Conservation (phyloP, 2,113 vertebrate genomes). For the Fulmarus glacialis region DNA sequence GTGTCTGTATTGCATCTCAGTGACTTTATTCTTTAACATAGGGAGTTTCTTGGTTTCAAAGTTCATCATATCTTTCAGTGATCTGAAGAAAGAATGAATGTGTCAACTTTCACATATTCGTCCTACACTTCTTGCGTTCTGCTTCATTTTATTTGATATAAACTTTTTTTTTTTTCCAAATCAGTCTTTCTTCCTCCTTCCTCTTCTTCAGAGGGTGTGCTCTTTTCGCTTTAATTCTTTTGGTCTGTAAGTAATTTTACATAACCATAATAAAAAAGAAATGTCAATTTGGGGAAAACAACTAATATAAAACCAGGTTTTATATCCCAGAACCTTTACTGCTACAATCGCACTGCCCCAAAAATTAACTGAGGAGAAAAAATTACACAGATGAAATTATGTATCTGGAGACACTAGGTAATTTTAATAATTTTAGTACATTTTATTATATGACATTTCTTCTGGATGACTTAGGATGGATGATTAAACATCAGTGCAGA, state of each 20-base stretch:
- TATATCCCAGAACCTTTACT: neutral
- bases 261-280: neutral
- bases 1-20: neutral
- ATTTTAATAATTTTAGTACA: neutral
- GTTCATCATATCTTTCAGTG: neutral
- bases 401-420: neutral
- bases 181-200: neutral
- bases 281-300: neutral
- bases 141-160: neutral
- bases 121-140: neutral
- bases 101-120: neutral
- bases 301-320: neutral
- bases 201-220: neutral
- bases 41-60: neutral
- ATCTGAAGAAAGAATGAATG: neutral
- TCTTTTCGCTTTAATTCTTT: neutral
- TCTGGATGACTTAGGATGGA: neutral
- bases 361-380: neutral
- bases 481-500: neutral
- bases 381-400: neutral
- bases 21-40: neutral
- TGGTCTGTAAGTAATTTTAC: neutral
- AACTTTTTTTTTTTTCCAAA: neutral
- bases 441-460: neutral
- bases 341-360: neutral